Base-by-base conservation (phyloP, 1,140 invertebrate species). In the Drosophila nigrodunni region DNA sequence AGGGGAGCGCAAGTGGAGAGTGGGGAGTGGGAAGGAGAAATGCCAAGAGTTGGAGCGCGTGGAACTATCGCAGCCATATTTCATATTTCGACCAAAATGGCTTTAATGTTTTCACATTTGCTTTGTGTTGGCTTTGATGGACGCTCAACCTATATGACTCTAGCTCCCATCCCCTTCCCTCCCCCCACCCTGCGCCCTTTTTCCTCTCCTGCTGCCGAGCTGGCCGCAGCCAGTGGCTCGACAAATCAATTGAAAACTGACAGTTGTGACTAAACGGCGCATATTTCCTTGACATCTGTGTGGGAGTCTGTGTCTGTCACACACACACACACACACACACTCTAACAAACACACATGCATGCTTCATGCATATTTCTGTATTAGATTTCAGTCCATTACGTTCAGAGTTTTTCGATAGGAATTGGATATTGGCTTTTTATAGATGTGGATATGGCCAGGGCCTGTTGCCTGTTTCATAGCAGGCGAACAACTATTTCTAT, bases 81-180 rank as follows among this genome's bases (percentile, higher is more conserved):
- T 88, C 52, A 54, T 57, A 80, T 70, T 77, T 66, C 46, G 58
- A 58, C 58, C 82, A 71, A 87, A 88, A 83, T 83, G 80, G 74
- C 83, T 89, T 88, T 88, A 88, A 88, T 88, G 85, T 89, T 89
- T 89, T 89, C 83, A 88, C 80, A 88, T 88, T 88, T 88, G 83
- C 85, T 83, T 88, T 88, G 83, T 88, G 83, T 88, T 88, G 83
- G 83, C 83, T 88, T 89, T 83, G 80, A 83, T 83, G 77, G 85
- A 74, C 82, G 80, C 74, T 10, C 58, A 71, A 70, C 58, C 62
- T 65, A 76, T 74, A 25, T 54, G 60, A 11, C 18, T 18, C 21
- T 47, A n/a, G 18, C 39, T 34, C 10, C 13, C 13, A n/a, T 8
- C 11, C 49, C 41, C 10, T 7, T 15, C 1, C 11, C 35, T 11